Percentiles rank a stretch among this genome's conserved stretches.
Evolutionary conservation across 2,113 vertebrate species (phyloP).

Genomic region (Ia io): DNA sequence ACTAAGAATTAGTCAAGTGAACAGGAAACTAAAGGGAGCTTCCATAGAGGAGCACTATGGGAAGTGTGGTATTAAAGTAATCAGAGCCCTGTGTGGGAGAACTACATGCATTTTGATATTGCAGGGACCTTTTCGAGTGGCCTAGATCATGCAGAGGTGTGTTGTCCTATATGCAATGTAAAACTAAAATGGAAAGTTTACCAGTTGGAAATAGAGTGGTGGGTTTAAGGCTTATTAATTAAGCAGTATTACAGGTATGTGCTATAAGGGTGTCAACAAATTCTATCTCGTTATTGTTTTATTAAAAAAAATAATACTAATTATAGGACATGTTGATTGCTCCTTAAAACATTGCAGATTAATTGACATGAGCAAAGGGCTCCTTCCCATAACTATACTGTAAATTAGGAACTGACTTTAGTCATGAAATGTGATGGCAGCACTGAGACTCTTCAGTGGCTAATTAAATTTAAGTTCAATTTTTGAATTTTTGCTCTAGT

Average conservation of each 20-base stretch:
- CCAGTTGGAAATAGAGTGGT: background rate
- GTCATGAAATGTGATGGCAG: slow-evolving; percentile 44
- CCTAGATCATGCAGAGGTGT: background rate
- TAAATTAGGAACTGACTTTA: slow-evolving; percentile 40
- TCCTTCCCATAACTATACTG: background rate
- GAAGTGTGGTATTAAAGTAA: background rate
- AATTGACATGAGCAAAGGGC: background rate
- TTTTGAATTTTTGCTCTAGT: slow-evolving; percentile 56
- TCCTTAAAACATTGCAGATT: slow-evolving; percentile 1
- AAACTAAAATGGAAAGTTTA: background rate
- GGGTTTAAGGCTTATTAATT: background rate
- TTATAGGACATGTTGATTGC: background rate
- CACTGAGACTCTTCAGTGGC: slow-evolving; percentile 52
- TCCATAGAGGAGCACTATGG: background rate
- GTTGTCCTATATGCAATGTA: background rate
- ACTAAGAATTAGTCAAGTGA: background rate
- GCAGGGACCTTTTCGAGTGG: background rate
- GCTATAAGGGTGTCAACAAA: background rate
- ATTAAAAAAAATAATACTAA: background rate
- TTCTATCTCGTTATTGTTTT: background rate
- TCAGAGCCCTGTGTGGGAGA: background rate
- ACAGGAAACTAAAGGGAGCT: background rate
- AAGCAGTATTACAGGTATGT: background rate
- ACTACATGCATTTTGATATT: background rate
- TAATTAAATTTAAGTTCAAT: slow-evolving; percentile 66